Evolutionary conservation across 37 sponge, comb jelly and placozoan species (phyloP).

Genomic region (Sycon ciliatum): DNA sequence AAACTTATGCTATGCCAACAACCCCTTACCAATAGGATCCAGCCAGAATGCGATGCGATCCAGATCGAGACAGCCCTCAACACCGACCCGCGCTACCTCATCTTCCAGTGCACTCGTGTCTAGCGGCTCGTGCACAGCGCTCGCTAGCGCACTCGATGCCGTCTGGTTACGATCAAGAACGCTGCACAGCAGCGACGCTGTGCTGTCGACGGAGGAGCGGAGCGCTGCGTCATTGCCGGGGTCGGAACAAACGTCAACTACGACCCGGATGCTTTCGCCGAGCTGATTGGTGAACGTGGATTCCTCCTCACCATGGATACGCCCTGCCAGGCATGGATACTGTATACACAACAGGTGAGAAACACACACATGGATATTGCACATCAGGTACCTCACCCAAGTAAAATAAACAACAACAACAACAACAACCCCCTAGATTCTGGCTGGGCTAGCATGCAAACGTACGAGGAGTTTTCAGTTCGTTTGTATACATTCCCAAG

Average conservation of each 20-base stretch:
- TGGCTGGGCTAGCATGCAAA: no score
- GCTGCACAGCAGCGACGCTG: constrained; percentile 10
- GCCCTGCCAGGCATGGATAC: constrained; percentile 26
- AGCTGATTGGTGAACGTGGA: background rate
- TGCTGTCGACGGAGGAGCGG: constrained; percentile 2
- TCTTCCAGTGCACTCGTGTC: background rate
- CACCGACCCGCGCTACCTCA: background rate
- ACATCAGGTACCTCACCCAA: no score
- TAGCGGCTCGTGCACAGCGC: constrained; percentile 10
- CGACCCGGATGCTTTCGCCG: constrained; percentile 12
- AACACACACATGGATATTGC: no score
- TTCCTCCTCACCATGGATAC: constrained; percentile 43
- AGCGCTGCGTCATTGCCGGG: no score
- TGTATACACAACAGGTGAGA: no score
- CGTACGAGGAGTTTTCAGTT: no score
- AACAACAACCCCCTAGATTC: no score
- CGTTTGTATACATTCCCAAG: no score
- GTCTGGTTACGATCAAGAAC: constrained; percentile 2
- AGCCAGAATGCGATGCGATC: constrained; percentile 41
- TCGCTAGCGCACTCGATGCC: constrained; percentile 17
- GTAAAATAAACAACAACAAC: no score
- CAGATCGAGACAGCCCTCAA: constrained; percentile 11
- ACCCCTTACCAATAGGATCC: constrained; percentile 55
- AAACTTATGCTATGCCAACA: no score
- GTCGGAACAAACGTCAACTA: no score